Base-by-base conservation (phyloP, 2,888 invertebrate genomes). In the Arenicola marina region DNA sequence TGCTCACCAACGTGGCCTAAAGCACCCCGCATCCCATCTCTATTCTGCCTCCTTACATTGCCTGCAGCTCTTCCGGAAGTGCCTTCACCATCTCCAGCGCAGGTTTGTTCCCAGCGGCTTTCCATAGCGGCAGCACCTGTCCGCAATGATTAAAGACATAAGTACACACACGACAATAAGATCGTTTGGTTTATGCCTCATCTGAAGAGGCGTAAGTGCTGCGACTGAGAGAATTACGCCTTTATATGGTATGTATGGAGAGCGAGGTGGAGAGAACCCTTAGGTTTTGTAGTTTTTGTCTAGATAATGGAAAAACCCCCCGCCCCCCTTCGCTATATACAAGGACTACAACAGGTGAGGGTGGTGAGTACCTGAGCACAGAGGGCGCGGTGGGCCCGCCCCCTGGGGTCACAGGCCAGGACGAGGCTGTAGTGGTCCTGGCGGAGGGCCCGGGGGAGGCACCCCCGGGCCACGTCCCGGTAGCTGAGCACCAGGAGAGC, bases 341-440 rank as follows among this genome's bases (percentile, higher is more conserved):
- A n/a, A n/a, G n/a, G n/a, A n/a, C n/a, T n/a, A n/a, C n/a, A n/a
- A n/a, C n/a, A n/a, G n/a, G n/a, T n/a, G n/a, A n/a, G n/a, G 43
- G 11, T 26, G 28, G 1, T 51, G 51, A 4, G 34, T 61, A 80
- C 80, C 70, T 75, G 58, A 51, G 73, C 70, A 62, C 74, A 79
- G 38, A 80, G 66, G 4, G 72, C 72, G 67, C 77, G 77, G 70
- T 75, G 74, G 4, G 78, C 75, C 62, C 75, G 77, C 45, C 75
- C 72, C 58, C 74, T 76, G 4, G 79, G 81, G 29, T 62, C 62
- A 51, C 79, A 72, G 54, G 74, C 69, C 4, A 81, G 48, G 3
- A 77, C 65, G 2, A 81, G 61, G 29, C 68, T 61, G 48, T 71
- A 69, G 26, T 65, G 56, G 4, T 65, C 61, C 18, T 69, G 66